phyloP scores from a whole-genome alignment of 2,113 vertebrate genomes.

The Hiodon tergisus region DNA sequence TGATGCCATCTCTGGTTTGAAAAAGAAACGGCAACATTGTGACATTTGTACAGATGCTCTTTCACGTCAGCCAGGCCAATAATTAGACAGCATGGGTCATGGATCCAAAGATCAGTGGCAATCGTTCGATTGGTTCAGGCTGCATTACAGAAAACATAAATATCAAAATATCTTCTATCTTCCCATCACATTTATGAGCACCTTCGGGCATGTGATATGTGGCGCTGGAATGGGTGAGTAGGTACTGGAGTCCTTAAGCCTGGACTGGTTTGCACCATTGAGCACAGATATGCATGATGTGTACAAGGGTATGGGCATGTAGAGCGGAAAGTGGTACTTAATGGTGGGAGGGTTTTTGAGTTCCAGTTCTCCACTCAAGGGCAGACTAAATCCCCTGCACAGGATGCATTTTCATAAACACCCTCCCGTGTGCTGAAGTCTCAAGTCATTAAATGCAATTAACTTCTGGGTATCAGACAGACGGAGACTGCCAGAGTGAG shows the following conservation, averaged over 20 bases:
- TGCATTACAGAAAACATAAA: not conserved
- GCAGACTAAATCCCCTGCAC: not conserved
- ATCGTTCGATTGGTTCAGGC: not conserved
- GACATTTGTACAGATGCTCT: not conserved
- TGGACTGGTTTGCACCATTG: not conserved
- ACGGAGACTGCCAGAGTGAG: conserved; percentile 4
- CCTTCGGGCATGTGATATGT: too few relatives aligned
- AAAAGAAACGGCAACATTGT: not conserved
- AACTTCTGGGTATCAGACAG: conserved; percentile 19
- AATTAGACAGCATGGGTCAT: not conserved
- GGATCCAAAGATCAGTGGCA: not conserved
- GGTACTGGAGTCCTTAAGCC: not conserved
- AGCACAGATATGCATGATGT: not conserved
- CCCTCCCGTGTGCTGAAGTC: conserved; percentile 1
- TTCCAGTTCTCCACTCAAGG: not conserved
- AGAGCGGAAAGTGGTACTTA: not conserved
- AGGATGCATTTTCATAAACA: not conserved
- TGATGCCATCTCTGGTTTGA: not conserved
- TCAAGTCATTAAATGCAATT: conserved; percentile 19
- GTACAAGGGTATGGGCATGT: too few relatives aligned
- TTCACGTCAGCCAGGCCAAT: not conserved
- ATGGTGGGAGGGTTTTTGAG: not conserved
- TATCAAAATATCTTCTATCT: too few relatives aligned
- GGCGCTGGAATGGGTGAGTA: not conserved
- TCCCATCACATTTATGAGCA: too few relatives aligned